Evolutionary conservation across 2,888 invertebrate species (phyloP).

Genomic region (Serripes groenlandicus): DNA sequence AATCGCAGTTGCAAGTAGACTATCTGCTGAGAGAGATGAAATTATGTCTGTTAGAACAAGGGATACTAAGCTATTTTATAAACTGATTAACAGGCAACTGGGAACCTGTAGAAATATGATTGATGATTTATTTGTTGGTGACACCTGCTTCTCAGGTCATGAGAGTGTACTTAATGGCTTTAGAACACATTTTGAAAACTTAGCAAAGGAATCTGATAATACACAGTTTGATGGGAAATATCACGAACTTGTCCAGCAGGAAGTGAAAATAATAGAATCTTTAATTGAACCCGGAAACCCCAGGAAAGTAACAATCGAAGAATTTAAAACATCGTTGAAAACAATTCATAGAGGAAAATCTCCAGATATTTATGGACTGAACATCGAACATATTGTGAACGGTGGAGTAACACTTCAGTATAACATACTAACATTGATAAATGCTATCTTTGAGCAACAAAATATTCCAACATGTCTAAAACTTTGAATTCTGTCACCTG

Average conservation of each 20-base stretch:
- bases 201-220: constrained; percentile 21
- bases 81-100: too few relatives aligned
- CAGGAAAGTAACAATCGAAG: background rate
- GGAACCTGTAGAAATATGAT: too few relatives aligned
- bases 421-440: background rate
- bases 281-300: background rate
- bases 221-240: background rate
- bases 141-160: too few relatives aligned
- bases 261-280: background rate
- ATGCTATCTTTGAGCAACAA: constrained; percentile 18
- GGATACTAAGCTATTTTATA: too few relatives aligned
- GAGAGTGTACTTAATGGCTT: too few relatives aligned
- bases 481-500: too few relatives aligned
- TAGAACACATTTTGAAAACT: constrained; percentile 9
- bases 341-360: constrained; percentile 14
- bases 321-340: too few relatives aligned
- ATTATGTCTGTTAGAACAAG: too few relatives aligned
- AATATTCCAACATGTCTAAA: constrained; percentile 6
- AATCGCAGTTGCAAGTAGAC: too few relatives aligned
- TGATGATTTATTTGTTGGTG: too few relatives aligned
- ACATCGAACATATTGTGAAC: constrained; percentile 9
- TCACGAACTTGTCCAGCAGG: background rate
- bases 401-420: background rate
- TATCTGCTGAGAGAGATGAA: too few relatives aligned
- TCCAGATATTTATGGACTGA: constrained; percentile 15